A percentile compares a stretch with the other conserved stretches of the same genome.
Conservation (phyloP, 2,797 vertebrate species). For the Clamator glandarius region DNA sequence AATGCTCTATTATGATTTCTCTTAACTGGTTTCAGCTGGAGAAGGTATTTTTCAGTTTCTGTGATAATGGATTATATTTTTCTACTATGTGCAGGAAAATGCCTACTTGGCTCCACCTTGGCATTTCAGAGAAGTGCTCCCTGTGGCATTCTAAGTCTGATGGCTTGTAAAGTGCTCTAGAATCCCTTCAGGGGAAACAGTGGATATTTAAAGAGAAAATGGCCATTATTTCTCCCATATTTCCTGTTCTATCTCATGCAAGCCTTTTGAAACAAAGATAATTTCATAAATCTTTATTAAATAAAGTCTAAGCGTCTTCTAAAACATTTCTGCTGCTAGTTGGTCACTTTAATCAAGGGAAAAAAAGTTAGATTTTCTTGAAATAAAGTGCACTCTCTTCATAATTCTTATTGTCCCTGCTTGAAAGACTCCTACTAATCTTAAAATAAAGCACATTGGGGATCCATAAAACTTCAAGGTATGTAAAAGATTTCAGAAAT, state of each 20-base stretch:
- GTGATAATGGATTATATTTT: background rate
- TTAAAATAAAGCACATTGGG: constrained; percentile 51
- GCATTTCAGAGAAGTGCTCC: background rate
- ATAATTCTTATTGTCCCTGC: constrained; percentile 4
- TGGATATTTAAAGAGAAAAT: background rate
- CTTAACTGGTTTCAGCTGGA: background rate
- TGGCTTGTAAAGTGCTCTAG: background rate
- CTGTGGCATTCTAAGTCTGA: background rate
- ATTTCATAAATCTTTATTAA: constrained; percentile 17
- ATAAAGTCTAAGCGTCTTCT: background rate
- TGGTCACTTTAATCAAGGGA: background rate
- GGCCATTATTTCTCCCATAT: background rate
- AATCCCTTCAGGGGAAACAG: background rate
- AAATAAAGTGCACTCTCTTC: constrained; percentile 3
- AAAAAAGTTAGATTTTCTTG: background rate
- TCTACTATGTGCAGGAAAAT: background rate
- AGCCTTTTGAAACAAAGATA: background rate
- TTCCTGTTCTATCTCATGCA: background rate
- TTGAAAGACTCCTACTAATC: constrained; percentile 13
- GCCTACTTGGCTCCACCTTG: background rate
- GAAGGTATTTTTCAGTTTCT: background rate
- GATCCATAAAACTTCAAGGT: constrained; percentile 45
- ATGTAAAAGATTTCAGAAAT: constrained; percentile 48
- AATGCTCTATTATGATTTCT: background rate
- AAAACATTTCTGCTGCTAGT: background rate